Conservation (phyloP, 1,140 invertebrate species). For the Subanguina moxae region DNA sequence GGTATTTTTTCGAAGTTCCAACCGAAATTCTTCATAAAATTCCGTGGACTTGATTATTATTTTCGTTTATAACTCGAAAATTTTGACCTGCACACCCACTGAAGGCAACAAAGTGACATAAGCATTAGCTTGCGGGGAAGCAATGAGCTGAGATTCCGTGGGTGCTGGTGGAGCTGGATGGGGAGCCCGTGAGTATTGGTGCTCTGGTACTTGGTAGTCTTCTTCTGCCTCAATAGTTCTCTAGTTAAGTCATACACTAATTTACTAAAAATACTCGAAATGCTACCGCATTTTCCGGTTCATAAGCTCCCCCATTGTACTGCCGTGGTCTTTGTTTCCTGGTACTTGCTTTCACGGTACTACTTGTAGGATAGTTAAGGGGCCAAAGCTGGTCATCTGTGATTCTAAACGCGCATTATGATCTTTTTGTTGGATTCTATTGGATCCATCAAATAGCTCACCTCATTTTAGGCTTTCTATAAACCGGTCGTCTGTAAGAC, state of each 20-base stretch:
- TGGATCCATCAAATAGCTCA: neutral
- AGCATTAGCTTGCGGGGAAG: neutral
- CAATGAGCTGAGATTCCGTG: neutral
- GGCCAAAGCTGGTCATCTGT: slow-evolving; percentile 30
- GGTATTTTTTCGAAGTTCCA: too few relatives aligned
- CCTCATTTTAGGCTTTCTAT: neutral
- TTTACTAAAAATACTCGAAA: too few relatives aligned
- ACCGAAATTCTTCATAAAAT: too few relatives aligned
- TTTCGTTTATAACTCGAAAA: too few relatives aligned
- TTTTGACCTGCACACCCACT: slow-evolving; percentile 2
- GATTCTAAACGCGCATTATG: slow-evolving; percentile 8
- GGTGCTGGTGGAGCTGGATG: neutral
- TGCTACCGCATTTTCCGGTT: neutral
- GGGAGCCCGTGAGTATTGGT: neutral
- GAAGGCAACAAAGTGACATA: slow-evolving; percentile 6
- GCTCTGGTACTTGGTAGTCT: neutral
- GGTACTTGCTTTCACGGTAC: neutral
- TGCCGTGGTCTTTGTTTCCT: neutral
- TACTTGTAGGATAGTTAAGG: neutral
- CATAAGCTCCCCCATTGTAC: neutral
- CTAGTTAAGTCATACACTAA: neutral
- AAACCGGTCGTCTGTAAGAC: slow-evolving; percentile 18
- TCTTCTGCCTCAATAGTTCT: neutral
- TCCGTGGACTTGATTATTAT: too few relatives aligned
- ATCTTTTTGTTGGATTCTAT: neutral